Percentiles rank a stretch among this genome's conserved stretches.
These are phyloP conservation scores for Lucilia cuprina DNA, from an alignment of 1,140 invertebrate species.

Conservation along the genomic window DNA sequence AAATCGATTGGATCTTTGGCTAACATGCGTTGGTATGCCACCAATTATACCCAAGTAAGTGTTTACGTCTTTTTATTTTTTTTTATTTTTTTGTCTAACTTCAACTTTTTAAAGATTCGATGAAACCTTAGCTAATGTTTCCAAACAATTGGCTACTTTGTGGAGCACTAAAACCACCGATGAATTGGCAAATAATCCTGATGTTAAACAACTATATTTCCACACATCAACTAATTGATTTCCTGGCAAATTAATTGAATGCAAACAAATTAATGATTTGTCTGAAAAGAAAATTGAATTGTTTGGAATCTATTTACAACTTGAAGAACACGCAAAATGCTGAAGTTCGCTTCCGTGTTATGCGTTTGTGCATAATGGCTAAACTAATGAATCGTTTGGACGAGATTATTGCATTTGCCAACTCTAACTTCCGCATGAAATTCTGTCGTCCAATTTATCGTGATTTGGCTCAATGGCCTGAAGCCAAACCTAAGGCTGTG, in stretches of 20 bases:
- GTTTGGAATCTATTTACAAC: slow-evolving; percentile 74
- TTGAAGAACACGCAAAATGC: slow-evolving; percentile 74
- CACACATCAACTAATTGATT: slow-evolving; percentile 75
- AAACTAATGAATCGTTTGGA: slow-evolving; percentile 73
- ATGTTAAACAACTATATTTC: slow-evolving; percentile 66
- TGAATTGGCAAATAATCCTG: slow-evolving; percentile 42
- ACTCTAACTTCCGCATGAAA: slow-evolving; percentile 88
- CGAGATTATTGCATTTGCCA: slow-evolving; percentile 78
- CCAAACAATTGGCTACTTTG: slow-evolving; percentile 66
- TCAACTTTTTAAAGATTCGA: slow-evolving; percentile 64
- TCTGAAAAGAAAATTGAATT: slow-evolving; percentile 54
- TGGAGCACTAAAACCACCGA: slow-evolving; percentile 52
- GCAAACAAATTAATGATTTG: slow-evolving; percentile 55
- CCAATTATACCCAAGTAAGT: slow-evolving; percentile 80
- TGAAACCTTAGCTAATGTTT: slow-evolving; percentile 71
- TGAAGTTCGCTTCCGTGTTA: slow-evolving; percentile 84
- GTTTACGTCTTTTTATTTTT: slow-evolving; percentile 5
- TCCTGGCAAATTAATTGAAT: slow-evolving; percentile 76
- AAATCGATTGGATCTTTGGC: slow-evolving; percentile 86
- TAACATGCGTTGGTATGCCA: slow-evolving; percentile 85
- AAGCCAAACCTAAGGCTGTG: slow-evolving; percentile 72
- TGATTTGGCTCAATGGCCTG: slow-evolving; percentile 83
- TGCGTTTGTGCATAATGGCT: slow-evolving; percentile 78
- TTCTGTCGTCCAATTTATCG: slow-evolving; percentile 87
- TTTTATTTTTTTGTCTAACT: not conserved